Percentiles rank a stretch among this genome's conserved stretches.
Conservation (phyloP, 1,140 invertebrate genomes). For the Oedothorax gibbosus region DNA sequence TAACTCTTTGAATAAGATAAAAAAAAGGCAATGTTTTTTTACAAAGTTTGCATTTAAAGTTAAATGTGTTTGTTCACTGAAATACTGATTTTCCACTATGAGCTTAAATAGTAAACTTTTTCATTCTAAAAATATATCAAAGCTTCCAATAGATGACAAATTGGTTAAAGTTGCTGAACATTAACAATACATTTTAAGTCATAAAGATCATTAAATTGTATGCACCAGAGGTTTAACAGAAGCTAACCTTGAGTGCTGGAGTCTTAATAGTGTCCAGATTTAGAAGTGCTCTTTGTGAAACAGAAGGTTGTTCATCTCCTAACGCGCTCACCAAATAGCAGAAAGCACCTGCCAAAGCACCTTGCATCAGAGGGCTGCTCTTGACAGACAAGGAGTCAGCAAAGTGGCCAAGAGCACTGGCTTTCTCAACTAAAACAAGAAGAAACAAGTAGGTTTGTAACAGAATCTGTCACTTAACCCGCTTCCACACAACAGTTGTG, state of each 20-base stretch:
- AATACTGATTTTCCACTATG: too few species aligned
- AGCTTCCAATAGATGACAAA: too few species aligned
- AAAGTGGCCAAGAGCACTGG: slow-evolving; percentile 91
- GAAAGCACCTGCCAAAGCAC: slow-evolving; percentile 95
- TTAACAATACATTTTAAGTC: too few species aligned
- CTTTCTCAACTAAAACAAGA: slow-evolving; percentile 81
- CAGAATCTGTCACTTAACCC: too few species aligned
- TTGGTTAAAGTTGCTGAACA: too few species aligned
- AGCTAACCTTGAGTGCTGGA: slow-evolving; percentile 70
- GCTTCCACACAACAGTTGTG: too few species aligned
- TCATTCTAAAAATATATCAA: too few species aligned
- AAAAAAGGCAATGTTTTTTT: not conserved
- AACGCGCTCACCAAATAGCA: slow-evolving; percentile 95
- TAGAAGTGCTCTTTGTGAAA: slow-evolving; percentile 92
- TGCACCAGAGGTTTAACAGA: slow-evolving; percentile 75
- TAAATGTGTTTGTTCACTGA: too few species aligned
- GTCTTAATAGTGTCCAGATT: slow-evolving; percentile 95
- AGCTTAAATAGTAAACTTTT: too few species aligned
- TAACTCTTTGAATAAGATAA: not conserved
- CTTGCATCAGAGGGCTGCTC: slow-evolving; percentile 86
- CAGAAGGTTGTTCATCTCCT: slow-evolving; percentile 94
- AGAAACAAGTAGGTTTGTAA: too few species aligned
- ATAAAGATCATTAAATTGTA: too few species aligned
- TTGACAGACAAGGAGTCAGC: slow-evolving; percentile 89
- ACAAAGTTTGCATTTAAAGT: too few species aligned